phyloP scores from a whole-genome alignment of 2,888 invertebrate genomes.

The Pogonocherus hispidulus region DNA sequence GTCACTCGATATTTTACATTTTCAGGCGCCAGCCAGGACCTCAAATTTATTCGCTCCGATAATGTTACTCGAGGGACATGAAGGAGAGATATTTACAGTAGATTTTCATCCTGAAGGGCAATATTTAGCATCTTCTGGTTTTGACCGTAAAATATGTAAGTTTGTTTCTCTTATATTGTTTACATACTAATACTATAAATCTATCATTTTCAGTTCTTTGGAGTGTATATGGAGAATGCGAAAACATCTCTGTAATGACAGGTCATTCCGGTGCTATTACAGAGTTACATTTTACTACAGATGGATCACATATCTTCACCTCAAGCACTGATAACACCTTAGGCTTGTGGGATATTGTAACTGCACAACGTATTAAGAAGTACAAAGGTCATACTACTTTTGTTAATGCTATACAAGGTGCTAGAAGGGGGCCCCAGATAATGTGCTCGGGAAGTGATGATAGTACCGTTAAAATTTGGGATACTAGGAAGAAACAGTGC shows the following conservation, averaged over 20 bases:
- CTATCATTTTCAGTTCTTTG: conserved; percentile 81
- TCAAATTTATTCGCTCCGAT: conserved; percentile 93
- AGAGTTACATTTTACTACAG: conserved; percentile 91
- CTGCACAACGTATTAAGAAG: conserved; percentile 89
- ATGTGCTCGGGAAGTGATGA: conserved; percentile 97
- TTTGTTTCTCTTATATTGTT: conserved; percentile 47
- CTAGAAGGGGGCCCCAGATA: conserved; percentile 90
- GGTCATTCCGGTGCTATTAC: conserved; percentile 97
- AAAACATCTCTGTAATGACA: conserved; percentile 92
- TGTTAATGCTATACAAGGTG: conserved; percentile 82
- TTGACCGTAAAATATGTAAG: conserved; percentile 95
- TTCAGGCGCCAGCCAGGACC: conserved; percentile 81
- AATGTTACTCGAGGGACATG: conserved; percentile 96
- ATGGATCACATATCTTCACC: conserved; percentile 88
- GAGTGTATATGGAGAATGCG: conserved; percentile 98
- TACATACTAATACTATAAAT: neutral
- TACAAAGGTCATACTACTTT: conserved; percentile 87
- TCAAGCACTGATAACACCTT: conserved; percentile 96
- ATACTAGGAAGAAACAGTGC: conserved; percentile 88
- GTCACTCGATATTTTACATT: conserved; percentile 27
- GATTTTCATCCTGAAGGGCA: conserved; percentile 98
- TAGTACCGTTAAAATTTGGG: conserved; percentile 93
- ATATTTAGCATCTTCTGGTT: conserved; percentile 93
- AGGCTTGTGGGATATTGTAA: conserved; percentile 95
- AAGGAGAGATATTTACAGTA: conserved; percentile 93